A percentile compares a stretch with the other conserved stretches of the same genome.
Conservation (phyloP, 1,140 invertebrate genomes). For the Microplitis demolitor region DNA sequence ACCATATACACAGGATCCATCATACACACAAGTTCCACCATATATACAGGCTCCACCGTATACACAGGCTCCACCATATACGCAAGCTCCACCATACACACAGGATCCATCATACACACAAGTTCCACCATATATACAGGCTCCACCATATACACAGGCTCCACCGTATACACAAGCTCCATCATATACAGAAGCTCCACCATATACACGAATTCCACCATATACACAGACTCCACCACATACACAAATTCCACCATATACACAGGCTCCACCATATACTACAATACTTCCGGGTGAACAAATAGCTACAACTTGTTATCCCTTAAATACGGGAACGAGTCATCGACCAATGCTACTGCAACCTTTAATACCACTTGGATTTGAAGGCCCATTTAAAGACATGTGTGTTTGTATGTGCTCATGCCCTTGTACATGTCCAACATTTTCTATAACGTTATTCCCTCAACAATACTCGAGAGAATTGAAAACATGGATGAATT, state of each 20-base stretch:
- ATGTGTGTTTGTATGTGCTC: conserved; percentile 22
- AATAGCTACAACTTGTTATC: no score
- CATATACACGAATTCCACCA: no score
- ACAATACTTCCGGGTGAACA: no score
- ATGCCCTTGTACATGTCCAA: conserved; percentile 26
- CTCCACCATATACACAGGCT: no score
- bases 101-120: neutral
- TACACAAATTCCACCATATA: no score
- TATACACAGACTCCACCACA: neutral
- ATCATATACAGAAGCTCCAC: neutral
- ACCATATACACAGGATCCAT: neutral
- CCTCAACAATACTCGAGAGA: neutral
- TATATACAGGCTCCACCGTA: no score
- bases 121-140: no score
- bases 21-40: no score
- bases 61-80: neutral
- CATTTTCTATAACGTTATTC: neutral
- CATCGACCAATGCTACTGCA: neutral
- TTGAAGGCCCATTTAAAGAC: neutral
- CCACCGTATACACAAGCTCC: neutral
- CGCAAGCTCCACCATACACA: no score
- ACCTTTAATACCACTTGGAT: neutral
- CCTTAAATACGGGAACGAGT: neutral
- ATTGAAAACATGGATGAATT: neutral
- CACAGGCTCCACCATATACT: no score